Conservation (phyloP, 2,888 invertebrate species). For the Stenichneumon culpator region DNA sequence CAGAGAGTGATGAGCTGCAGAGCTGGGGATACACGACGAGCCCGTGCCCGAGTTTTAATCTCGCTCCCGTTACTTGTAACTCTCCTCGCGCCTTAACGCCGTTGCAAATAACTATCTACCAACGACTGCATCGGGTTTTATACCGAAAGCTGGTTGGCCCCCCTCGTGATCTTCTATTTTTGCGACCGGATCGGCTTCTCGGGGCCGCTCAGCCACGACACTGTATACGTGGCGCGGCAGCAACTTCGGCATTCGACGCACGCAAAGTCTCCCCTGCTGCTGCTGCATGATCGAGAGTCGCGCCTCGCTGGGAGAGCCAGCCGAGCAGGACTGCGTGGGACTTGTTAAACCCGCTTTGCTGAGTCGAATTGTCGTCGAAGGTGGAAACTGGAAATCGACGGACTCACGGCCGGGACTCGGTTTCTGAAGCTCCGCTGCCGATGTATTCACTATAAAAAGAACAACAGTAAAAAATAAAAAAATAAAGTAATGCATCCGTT, state of each 20-base stretch:
- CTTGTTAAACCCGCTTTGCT: conserved; percentile 53
- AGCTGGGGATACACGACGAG: conserved; percentile 1
- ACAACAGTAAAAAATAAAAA: background rate
- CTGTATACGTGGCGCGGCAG: conserved; percentile 12
- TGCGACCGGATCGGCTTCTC: conserved; percentile 64
- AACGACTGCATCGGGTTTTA: conserved; percentile 70
- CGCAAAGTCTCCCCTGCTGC: conserved; percentile 28
- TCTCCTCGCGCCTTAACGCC: conserved; percentile 44
- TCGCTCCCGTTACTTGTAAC: conserved; percentile 14
- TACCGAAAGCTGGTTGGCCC: conserved; percentile 72
- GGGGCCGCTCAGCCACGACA: conserved; percentile 15
- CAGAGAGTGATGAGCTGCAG: background rate
- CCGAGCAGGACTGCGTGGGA: conserved; percentile 48
- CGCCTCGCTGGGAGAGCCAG: conserved; percentile 31
- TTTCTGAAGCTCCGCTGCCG: background rate
- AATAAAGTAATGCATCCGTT: background rate
- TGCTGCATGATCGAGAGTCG: conserved; percentile 4
- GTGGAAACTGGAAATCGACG: background rate
- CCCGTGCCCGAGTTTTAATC: conserved; percentile 15
- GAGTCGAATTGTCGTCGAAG: background rate
- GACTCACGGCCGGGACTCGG: background rate
- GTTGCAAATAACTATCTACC: conserved; percentile 46
- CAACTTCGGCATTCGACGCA: conserved; percentile 26
- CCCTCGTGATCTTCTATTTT: conserved; percentile 77
- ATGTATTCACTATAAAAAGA: background rate